Conservation (phyloP, 2,797 vertebrate genomes). For the Zalophus californianus region DNA sequence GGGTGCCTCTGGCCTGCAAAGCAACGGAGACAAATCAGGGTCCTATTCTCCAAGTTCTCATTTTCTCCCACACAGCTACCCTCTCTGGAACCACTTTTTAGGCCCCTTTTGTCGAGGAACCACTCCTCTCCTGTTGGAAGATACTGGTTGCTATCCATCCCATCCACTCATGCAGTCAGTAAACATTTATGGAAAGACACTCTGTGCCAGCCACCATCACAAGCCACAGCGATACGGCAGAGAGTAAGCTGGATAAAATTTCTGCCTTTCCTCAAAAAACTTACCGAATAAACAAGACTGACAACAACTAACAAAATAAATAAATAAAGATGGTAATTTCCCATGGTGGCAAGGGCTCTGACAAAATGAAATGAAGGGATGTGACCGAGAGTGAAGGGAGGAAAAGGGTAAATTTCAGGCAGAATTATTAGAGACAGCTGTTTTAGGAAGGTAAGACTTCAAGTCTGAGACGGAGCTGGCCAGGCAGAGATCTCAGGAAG, state of each 20-base stretch:
- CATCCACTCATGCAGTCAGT: not conserved
- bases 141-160: not conserved
- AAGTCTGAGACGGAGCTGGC: not conserved
- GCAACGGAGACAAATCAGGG: conserved; percentile 61
- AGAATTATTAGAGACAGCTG: not conserved
- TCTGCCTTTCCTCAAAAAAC: conserved; percentile 22
- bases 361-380: conserved; percentile 47
- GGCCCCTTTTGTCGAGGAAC: not conserved
- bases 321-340: conserved; percentile 32
- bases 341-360: not conserved
- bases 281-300: conserved; percentile 47
- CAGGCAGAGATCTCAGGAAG: conserved; percentile 18
- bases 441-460: not conserved
- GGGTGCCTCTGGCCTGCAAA: conserved; percentile 94
- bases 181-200: not conserved
- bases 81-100: conserved; percentile 15
- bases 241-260: not conserved
- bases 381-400: not conserved
- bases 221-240: not conserved
- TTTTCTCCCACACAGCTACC: not conserved
- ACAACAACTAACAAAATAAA: not conserved
- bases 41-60: not conserved
- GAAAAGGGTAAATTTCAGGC: conserved; percentile 14
- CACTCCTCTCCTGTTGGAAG: not conserved
- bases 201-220: not conserved